Conservation (phyloP, 1,140 invertebrate genomes). For the Lepidurus apus region DNA sequence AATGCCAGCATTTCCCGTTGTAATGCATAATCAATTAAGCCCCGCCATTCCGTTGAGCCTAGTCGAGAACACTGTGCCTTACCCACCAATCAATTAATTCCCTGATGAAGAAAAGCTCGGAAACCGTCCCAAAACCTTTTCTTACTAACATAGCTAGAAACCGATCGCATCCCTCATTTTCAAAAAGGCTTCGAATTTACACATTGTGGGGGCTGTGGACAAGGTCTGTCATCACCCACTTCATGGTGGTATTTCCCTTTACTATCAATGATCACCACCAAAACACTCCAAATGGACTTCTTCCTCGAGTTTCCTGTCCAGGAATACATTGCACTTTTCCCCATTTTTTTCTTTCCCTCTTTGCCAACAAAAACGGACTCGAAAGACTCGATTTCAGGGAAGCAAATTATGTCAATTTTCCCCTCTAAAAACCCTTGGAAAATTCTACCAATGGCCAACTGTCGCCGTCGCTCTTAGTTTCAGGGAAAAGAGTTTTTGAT, state of each 20-base stretch:
- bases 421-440: neutral
- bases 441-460: constrained; percentile 1
- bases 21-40: constrained; percentile 2
- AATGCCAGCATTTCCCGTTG: neutral
- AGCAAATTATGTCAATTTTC: constrained; percentile 19
- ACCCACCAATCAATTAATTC: neutral
- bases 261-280: neutral
- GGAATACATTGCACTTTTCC: too few relatives aligned
- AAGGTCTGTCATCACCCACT: too few relatives aligned
- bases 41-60: neutral
- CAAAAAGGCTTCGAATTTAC: too few relatives aligned
- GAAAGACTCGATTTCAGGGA: neutral
- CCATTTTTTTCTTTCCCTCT: too few relatives aligned
- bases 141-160: too few relatives aligned
- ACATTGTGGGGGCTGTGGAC: too few relatives aligned
- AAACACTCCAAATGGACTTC: neutral
- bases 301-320: neutral
- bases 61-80: neutral
- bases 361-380: neutral
- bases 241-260: too few relatives aligned
- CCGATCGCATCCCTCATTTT: too few relatives aligned
- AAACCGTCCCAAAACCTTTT: too few relatives aligned
- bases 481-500: neutral
- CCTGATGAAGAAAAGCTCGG: too few relatives aligned
- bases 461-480: neutral